Conservation (phyloP, 2,888 invertebrate genomes). For the Ophion costatus region DNA sequence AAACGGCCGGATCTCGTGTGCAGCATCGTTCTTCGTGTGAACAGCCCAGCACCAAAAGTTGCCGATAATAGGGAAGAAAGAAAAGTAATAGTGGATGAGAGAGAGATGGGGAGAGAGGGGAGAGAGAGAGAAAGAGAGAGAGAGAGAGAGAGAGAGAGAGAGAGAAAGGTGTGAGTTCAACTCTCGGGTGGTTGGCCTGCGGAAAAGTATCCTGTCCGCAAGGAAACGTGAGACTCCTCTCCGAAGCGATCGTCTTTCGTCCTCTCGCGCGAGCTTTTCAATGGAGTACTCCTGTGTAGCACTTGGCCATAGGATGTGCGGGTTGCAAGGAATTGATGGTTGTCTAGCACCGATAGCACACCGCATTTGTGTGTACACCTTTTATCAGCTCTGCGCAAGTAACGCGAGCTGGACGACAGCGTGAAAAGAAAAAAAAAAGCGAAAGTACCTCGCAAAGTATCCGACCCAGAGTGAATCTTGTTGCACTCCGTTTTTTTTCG, state of each 20-base stretch:
- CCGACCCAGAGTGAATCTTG: not conserved
- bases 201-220: constrained; percentile 52
- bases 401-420: not conserved
- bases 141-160: constrained; percentile 27
- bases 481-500: not conserved
- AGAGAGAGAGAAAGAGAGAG: constrained; percentile 16
- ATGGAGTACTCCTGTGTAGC: constrained; percentile 25
- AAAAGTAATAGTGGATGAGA: constrained; percentile 19
- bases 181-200: constrained; percentile 20
- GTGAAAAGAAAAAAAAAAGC: not conserved
- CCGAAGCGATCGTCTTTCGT: constrained; percentile 45
- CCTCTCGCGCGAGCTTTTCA: constrained; percentile 39
- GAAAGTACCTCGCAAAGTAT: not conserved
- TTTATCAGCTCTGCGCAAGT: constrained; percentile 9
- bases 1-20: constrained; percentile 56
- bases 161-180: constrained; percentile 20
- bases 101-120: not conserved
- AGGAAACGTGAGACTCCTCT: constrained; percentile 37
- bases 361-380: constrained; percentile 6
- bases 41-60: constrained; percentile 36
- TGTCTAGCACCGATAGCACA: constrained; percentile 3
- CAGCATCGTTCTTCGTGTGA: constrained; percentile 41
- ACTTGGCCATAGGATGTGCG: constrained; percentile 11
- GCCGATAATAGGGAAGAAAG: constrained; percentile 39
- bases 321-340: constrained; percentile 32